A percentile compares a stretch with the other conserved stretches of the same genome.
Conservation (phyloP, 2,888 invertebrate species). For the Megamerina dolium region DNA sequence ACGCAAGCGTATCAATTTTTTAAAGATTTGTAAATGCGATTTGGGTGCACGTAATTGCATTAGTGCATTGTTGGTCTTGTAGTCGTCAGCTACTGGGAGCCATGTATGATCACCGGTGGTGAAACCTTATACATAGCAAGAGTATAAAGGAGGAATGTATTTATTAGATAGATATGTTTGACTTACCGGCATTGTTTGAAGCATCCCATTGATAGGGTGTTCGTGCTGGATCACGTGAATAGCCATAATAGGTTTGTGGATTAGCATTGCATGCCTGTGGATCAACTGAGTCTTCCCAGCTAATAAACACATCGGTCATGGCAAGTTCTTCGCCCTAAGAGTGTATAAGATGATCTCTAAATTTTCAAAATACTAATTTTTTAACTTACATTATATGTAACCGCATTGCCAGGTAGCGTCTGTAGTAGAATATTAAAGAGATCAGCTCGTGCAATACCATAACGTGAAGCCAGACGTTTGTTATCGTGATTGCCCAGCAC, state of each 20-base stretch:
- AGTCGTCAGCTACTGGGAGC: constrained; percentile 63
- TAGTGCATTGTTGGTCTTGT: constrained; percentile 56
- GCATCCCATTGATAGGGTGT: constrained; percentile 62
- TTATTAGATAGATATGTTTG: too few species aligned
- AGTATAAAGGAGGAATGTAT: too few species aligned
- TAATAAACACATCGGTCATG: constrained; percentile 53
- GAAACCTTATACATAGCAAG: constrained; percentile 34
- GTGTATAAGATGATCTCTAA: not conserved
- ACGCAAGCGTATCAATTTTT: constrained; percentile 54
- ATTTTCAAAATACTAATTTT: not conserved
- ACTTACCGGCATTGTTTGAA: constrained; percentile 43
- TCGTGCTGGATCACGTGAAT: constrained; percentile 55
- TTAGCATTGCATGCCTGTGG: constrained; percentile 53
- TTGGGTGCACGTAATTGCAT: constrained; percentile 50
- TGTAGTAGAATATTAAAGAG: constrained; percentile 75
- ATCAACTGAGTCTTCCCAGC: constrained; percentile 53
- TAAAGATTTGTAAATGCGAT: constrained; percentile 63
- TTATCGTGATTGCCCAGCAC: constrained; percentile 73
- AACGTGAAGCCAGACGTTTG: constrained; percentile 62
- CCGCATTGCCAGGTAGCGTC: constrained; percentile 75
- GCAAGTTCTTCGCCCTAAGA: constrained; percentile 64
- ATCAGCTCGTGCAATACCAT: constrained; percentile 64
- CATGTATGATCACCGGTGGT: constrained; percentile 53
- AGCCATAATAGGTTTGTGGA: constrained; percentile 41
- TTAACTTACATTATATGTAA: constrained; percentile 67